Evolutionary conservation across 2,888 invertebrate genomes (phyloP), one percentile per base, ranked within the genome.

Genomic region (Petrolisthes cinctipes): DNA sequence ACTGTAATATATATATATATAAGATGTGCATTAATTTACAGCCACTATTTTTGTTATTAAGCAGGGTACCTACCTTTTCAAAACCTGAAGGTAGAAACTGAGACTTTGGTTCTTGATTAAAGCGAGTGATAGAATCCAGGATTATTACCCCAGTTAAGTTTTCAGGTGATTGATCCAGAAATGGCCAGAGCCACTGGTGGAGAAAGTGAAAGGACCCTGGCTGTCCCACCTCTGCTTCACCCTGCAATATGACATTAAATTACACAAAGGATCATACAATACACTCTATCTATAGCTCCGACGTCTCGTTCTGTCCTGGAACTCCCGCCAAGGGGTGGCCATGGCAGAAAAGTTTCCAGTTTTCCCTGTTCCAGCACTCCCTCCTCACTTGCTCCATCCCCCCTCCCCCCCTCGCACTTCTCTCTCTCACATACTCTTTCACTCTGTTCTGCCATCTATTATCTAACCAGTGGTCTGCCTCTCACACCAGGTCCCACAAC

Each of bases 81-180:
- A 89, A 87, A 9, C 71, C 86, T 5, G 61, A 5, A 6, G 81
- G 73, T 9, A 87, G 82, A 11, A 78, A 51, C 73, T 89, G 89
- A 17, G 85, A 57, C 5, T 37, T 73, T 37, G 56, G 66, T 1
- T 82, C n/a, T 7, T 23, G 4, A 20, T 79, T 89, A 75, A 82
- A 87, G 14, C 57, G 82, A 11, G 79, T 78, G 73, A 89, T 87
- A 51, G 89, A 89, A 80, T 89, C 89, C 14, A 89, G 87, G 17
- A 89, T 85, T 23, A 87, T 78, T 37, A 85, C 89, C 5, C 89
- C 89, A 2, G 17, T 51, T 56, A 89, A 87, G 57, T 80, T 61
- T 20, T 75, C 3, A 0, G 75, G 17, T 0, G 71, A 51, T 56
- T 87, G 53, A n/a, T 84, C 61, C 61, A 89, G 78, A 76, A 83